phyloP scores from a whole-genome alignment of 2,113 vertebrate species.

The Peromyscus maniculatus region DNA sequence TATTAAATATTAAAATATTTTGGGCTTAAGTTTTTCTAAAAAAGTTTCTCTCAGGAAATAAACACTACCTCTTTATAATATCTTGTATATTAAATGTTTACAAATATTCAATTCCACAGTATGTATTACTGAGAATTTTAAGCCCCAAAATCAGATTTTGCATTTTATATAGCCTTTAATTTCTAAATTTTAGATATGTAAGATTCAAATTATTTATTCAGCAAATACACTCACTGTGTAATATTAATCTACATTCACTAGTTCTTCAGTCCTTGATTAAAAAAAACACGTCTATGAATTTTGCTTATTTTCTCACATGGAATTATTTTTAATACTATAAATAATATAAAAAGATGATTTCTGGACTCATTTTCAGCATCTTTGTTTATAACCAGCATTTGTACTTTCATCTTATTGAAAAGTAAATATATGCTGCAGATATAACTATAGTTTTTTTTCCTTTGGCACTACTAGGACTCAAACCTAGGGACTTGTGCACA shows the following conservation, averaged over 20 bases:
- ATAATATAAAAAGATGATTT: neutral
- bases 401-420: neutral
- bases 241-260: neutral
- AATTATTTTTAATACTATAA: neutral
- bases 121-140: neutral
- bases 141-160: neutral
- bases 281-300: neutral
- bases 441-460: neutral
- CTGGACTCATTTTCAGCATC: neutral
- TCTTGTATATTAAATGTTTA: neutral
- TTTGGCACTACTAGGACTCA: neutral
- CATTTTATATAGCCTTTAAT: neutral
- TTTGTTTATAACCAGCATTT: neutral
- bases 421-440: neutral
- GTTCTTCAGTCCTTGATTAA: constrained; percentile 5
- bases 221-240: neutral
- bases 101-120: neutral
- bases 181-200: neutral
- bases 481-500: neutral
- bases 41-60: neutral
- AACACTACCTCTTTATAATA: neutral
- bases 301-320: neutral
- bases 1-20: neutral
- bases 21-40: constrained; percentile 6
- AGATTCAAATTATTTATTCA: neutral